Conservation (phyloP, 2,888 invertebrate genomes). For the Vesta saturnalis region DNA sequence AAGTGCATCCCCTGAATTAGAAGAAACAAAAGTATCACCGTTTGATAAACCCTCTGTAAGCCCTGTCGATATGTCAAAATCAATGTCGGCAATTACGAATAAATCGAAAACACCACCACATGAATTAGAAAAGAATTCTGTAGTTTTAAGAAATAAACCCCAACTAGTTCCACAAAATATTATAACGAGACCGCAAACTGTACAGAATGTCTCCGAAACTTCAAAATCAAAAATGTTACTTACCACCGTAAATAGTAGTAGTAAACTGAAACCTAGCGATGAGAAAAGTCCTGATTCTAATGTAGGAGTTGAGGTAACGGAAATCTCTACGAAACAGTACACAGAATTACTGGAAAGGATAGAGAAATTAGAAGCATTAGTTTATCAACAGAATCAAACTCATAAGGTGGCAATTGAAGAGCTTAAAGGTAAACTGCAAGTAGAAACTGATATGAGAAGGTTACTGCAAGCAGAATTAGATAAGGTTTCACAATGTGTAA, state of each 20-base stretch:
- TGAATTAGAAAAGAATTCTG: slow-evolving; percentile 51
- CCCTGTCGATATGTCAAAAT: slow-evolving; percentile 52
- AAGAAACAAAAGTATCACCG: slow-evolving; percentile 28
- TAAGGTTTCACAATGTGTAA: slow-evolving; percentile 76
- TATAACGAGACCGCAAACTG: slow-evolving; percentile 43
- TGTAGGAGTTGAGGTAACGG: slow-evolving; percentile 14
- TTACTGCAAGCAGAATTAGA: slow-evolving; percentile 74
- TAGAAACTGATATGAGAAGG: slow-evolving; percentile 72
- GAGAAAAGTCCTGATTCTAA: slow-evolving; percentile 30
- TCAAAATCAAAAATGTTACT: slow-evolving; percentile 17
- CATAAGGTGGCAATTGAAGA: slow-evolving; percentile 73
- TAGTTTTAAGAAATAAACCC: slow-evolving; percentile 43
- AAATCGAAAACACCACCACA: slow-evolving; percentile 52
- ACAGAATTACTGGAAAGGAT: slow-evolving; percentile 61
- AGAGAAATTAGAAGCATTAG: slow-evolving; percentile 67
- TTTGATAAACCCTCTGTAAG: slow-evolving; percentile 36
- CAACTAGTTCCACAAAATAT: slow-evolving; percentile 39
- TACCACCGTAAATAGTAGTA: slow-evolving; percentile 22
- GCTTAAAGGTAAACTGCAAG: slow-evolving; percentile 68
- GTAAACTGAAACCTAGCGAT: slow-evolving; percentile 32
- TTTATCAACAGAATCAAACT: slow-evolving; percentile 68
- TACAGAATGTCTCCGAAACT: slow-evolving; percentile 41
- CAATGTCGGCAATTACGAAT: slow-evolving; percentile 45
- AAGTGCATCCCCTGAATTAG: slow-evolving; percentile 35
- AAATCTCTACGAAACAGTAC: slow-evolving; percentile 52